Evolutionary conservation across 2,797 vertebrate species (phyloP), one percentile per base, ranked within the genome.

Genomic region (Fratercula arctica): DNA sequence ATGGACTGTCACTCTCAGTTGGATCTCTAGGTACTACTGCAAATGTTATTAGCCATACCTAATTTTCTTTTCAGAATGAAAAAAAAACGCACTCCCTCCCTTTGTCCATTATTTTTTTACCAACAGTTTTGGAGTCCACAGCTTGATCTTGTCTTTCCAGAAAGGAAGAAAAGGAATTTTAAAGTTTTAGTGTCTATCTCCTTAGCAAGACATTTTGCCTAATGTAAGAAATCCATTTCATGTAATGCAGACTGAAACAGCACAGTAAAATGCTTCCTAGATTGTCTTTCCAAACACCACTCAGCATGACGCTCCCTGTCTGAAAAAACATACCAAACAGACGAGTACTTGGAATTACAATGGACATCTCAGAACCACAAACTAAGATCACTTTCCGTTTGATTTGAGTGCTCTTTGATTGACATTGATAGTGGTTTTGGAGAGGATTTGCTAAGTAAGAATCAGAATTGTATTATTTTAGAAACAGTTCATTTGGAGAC

Each of bases 351-450:
- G 69, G 61, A 91, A 95, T 89, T 87, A 59, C 46, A 84, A 16
- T 33, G 69, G 87, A 70, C 63, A 88, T 91, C 72, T 75, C 75
- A 85, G 75, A 96, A 92, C 72, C 92, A 84, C 88, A 87, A 93
- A 39, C 46, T 81, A 16, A 0, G 23, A 78, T 90, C 3, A 1
- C 31, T 85, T 95, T 78, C 89, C 75, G 63, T 69, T 67, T 81
- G 66, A 76, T 90, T 88, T 66, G n/a, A 92, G 43, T 16, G 20
- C 21, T 60, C 77, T 91, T 76, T 81, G 63, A 76, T 88, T 90
- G 59, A 50, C 77, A 85, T 2, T 51, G 82, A 92, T 86, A 75
- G 94, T 51, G 81, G 92, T 84, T 94, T 95, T 80, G 53, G 75
- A 68, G 53, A 7, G 3, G 53, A 94, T 81, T 95, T 95, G 51